These are phyloP conservation scores for Sardinella longiceps DNA, from an alignment of 2,797 vertebrate genomes.

Conservation along the genomic window DNA sequence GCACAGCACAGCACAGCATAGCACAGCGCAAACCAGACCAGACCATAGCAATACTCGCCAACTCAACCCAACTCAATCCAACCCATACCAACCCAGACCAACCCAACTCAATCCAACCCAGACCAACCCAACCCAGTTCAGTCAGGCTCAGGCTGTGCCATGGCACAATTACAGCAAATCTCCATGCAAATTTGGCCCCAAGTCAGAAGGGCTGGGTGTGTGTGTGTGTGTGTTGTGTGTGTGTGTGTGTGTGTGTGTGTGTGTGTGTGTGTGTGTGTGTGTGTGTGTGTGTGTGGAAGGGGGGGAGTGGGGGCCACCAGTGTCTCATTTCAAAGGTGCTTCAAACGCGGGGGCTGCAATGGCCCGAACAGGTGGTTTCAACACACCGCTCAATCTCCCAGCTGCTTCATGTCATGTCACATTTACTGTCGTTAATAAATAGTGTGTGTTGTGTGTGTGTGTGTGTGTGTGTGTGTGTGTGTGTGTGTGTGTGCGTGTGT, in stretches of 20 bases:
- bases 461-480: not conserved
- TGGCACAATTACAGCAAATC: slow-evolving; percentile 65
- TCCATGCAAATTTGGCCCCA: slow-evolving; percentile 59
- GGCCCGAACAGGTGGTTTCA: slow-evolving; percentile 48
- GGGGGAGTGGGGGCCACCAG: slow-evolving; percentile 45
- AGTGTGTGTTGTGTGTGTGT: not conserved
- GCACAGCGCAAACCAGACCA: not conserved
- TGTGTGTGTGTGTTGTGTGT: too few species aligned
- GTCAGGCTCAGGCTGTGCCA: slow-evolving; percentile 43
- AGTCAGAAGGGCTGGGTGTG: slow-evolving; percentile 48
- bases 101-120: too few species aligned
- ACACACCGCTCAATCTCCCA: slow-evolving; percentile 12
- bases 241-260: too few species aligned
- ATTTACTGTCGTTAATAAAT: slow-evolving; percentile 15
- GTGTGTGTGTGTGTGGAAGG: not conserved
- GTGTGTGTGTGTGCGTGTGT: not conserved
- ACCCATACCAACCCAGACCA: too few species aligned
- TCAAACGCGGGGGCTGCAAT: slow-evolving; percentile 43
- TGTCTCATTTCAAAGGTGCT: slow-evolving; percentile 43
- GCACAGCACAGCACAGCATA: not conserved
- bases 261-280: too few species aligned
- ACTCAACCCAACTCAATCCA: too few species aligned
- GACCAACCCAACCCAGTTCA: too few species aligned
- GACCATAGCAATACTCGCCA: too few species aligned
- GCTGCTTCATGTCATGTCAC: not conserved